phyloP scores from a whole-genome alignment of 2,888 invertebrate species.

The Acanthosepion esculentum region DNA sequence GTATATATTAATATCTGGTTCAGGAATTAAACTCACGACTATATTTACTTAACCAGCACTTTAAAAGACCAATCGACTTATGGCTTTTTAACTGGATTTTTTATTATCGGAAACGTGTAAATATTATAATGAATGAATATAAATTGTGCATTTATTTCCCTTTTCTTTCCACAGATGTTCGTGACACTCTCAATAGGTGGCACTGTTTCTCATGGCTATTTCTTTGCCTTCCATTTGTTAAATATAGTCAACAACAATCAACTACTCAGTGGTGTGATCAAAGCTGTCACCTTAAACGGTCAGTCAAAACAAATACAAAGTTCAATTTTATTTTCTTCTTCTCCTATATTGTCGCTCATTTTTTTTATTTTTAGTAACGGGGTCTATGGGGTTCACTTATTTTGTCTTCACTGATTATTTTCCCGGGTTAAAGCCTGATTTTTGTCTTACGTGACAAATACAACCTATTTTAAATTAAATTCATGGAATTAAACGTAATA shows the following conservation, averaged over 20 bases:
- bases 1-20: too few species aligned
- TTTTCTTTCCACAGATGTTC: constrained; percentile 62
- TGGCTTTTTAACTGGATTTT: too few species aligned
- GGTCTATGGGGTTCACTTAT: not conserved
- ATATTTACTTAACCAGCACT: too few species aligned
- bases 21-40: too few species aligned
- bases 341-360: not conserved
- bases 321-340: not conserved
- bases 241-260: constrained; percentile 76
- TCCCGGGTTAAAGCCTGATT: too few species aligned
- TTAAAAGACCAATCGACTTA: too few species aligned
- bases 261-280: constrained; percentile 73
- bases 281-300: constrained; percentile 76
- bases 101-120: not conserved
- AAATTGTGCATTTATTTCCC: not conserved
- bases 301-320: constrained; percentile 34
- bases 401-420: too few species aligned
- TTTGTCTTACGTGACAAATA: too few species aligned
- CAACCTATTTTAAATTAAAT: too few species aligned
- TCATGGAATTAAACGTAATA: too few species aligned
- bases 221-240: constrained; percentile 75
- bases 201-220: constrained; percentile 71
- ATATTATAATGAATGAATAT: not conserved
- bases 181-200: constrained; percentile 71
- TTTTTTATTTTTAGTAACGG: not conserved